phyloP scores from a whole-genome alignment of 2,797 vertebrate species.

The Heteromormyrus szaboi region DNA sequence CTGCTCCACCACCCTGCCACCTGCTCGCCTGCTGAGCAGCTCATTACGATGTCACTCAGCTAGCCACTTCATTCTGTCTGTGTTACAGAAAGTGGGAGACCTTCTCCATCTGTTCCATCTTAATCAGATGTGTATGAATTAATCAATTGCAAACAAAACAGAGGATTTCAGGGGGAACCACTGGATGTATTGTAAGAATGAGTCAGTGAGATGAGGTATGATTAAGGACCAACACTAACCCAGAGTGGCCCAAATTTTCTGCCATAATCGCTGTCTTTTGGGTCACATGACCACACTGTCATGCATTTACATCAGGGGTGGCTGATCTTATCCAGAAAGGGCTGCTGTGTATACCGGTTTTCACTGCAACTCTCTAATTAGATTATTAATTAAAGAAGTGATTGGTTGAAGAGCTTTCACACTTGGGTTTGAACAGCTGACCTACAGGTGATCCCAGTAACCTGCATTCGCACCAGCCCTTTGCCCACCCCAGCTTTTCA shows the following conservation, averaged over 20 bases:
- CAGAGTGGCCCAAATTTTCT: slow-evolving; percentile 29
- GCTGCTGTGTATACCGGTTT: too few relatives aligned
- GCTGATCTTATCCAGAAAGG: too few relatives aligned
- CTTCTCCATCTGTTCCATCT: slow-evolving; percentile 36
- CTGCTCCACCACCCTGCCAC: slow-evolving; percentile 18
- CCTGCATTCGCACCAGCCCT: not conserved
- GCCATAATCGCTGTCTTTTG: too few relatives aligned
- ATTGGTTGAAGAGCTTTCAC: not conserved
- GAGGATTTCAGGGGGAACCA: slow-evolving; percentile 15
- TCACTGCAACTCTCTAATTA: not conserved
- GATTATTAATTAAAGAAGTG: not conserved
- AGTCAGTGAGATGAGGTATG: slow-evolving; percentile 25
- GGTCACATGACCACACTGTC: not conserved
- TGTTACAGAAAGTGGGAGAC: slow-evolving; percentile 60
- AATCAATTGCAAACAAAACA: slow-evolving; percentile 45
- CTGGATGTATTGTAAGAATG: not conserved
- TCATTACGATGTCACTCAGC: slow-evolving; percentile 64
- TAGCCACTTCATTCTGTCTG: slow-evolving; percentile 62
- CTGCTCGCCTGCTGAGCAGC: slow-evolving; percentile 45
- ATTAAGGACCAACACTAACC: slow-evolving; percentile 29
- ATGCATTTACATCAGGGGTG: too few relatives aligned
- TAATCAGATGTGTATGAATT: slow-evolving; percentile 56
- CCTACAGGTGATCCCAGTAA: too few relatives aligned
- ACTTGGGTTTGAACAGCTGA: not conserved
- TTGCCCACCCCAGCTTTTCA: not conserved